Evolutionary conservation across 1,140 invertebrate genomes (phyloP), one percentile per base, ranked within the genome.

Genomic region (Diabrotica virgifera): DNA sequence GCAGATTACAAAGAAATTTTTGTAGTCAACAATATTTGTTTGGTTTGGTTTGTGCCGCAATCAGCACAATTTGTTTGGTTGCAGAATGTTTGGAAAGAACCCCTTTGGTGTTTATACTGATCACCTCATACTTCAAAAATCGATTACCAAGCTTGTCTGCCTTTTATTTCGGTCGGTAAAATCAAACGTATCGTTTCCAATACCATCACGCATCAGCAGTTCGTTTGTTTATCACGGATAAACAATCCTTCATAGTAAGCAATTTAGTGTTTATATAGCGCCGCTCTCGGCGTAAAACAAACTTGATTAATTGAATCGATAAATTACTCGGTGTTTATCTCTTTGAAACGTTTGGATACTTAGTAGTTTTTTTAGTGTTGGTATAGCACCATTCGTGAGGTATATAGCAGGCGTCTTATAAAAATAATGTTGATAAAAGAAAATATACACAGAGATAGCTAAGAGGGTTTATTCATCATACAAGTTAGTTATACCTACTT

Each of bases 221-320:
- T 46, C 40, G 40, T 57, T 46, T 12, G 36, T 57, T 57, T 57
- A 57, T 57, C 36, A 37, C 24, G 36, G n/a, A 57, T 57, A 57
- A 57, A 57, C 55, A 57, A 36, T 57, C 55, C 36, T 57, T 57
- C 55, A 57, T n/a, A 57, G 55, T 57, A 57, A 57, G 7, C 55
- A 57, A 12, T n/a, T 36, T 8, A 57, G 36, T 40, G 36, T 57
- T 57, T 57, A 46, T 6, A 46, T 46, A 46, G 40, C 40, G 40
- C 40, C 40, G n/a, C 4, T 46, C n/a, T 46, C 40, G 40, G n/a
- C 40, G 24, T 46, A 46, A 10, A 46, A 46, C 40, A 46, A 46
- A 46, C 40, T 46, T 46, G 40, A 46, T 46, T 46, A 46, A 46
- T 46, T 46, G 40, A 3, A n/a, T 46, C 40, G 8, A n/a, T 46